phyloP scores from a whole-genome alignment of 2,797 vertebrate genomes.

The Ibycter americanus region DNA sequence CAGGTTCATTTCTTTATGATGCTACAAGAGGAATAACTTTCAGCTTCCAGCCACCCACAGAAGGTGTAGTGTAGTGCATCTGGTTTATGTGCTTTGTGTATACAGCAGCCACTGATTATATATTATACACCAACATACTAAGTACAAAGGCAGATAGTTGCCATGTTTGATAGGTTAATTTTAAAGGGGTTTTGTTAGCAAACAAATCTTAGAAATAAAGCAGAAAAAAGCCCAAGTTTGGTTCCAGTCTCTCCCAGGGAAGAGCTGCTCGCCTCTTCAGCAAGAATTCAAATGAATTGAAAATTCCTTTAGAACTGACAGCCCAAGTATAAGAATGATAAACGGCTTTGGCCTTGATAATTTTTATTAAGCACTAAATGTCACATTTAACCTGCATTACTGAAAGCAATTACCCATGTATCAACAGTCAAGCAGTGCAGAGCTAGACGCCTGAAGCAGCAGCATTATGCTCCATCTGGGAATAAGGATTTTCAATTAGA shows the following conservation, averaged over 20 bases:
- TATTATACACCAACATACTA: background rate
- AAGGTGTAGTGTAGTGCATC: background rate
- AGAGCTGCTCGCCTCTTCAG: slow-evolving; percentile 42
- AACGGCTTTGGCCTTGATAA: slow-evolving; percentile 88
- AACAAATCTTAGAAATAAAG: slow-evolving; percentile 35
- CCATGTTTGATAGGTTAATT: slow-evolving; percentile 20
- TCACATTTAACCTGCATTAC: slow-evolving; percentile 93
- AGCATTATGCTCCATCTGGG: slow-evolving; percentile 83
- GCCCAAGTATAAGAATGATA: slow-evolving; percentile 85
- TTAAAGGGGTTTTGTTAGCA: slow-evolving; percentile 34
- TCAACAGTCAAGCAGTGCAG: slow-evolving; percentile 83
- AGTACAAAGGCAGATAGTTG: background rate
- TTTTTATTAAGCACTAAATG: slow-evolving; percentile 92
- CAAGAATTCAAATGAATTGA: slow-evolving; percentile 70
- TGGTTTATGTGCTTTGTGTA: background rate
- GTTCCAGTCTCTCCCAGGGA: background rate
- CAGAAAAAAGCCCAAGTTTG: background rate
- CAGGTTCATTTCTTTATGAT: background rate
- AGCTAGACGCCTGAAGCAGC: slow-evolving; percentile 74
- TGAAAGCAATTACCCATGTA: slow-evolving; percentile 91
- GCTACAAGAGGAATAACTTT: background rate
- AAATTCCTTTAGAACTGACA: slow-evolving; percentile 80
- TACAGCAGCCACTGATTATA: background rate
- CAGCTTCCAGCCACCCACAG: background rate
- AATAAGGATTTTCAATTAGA: slow-evolving; percentile 92